Base-by-base conservation (phyloP, 2,113 vertebrate species). In the Nannospalax galili region DNA sequence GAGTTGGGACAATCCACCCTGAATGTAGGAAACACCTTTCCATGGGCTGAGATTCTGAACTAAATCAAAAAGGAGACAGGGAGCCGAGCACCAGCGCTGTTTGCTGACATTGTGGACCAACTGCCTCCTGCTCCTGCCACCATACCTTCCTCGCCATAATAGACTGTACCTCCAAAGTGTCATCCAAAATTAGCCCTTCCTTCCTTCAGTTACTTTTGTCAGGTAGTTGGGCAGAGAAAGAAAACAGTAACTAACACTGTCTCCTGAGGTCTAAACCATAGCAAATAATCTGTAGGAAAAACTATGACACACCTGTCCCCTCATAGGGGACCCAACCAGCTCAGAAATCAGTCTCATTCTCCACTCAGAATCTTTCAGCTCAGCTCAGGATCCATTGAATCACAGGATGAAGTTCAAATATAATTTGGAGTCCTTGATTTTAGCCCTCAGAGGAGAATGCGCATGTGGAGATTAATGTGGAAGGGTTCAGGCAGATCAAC, bases 371-470 rank as follows among this genome's bases (percentile, higher is more conserved):
- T 12, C 72, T 75, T 58, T 42, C 20, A 5, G n/a, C 52, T 74
- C 85, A 88, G 42, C 95, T 30, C 52, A 95, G 89, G 92, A 90
- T 90, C 95, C 90, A 64, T 93, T 94, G 92, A 96, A 94, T 90
- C 95, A 90, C 42, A 88, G 42, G 75, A 93, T 93, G 84, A 92
- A 64, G 90, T 60, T 93, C 73, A 94, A 74, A 97, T 95, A 85
- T 64, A 79, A 62, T 35, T 87, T 95, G 88, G 88, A 96, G 94
- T 95, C 88, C 86, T 95, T 92, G 74, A n/a, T 79, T 93, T 93
- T 92, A 73, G 92, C 91, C 90, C 79, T 90, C 84, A 96, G 77
- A 97, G 95, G 92, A 56, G 67, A 95, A 89, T 73, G 65, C 84
- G 20, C 78, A 60, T 75, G 48, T 90, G 84, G 92, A 96, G 96